These are phyloP conservation scores for Caenorhabditis becei DNA, from an alignment of 2,888 invertebrate genomes.

Conservation along the genomic window DNA sequence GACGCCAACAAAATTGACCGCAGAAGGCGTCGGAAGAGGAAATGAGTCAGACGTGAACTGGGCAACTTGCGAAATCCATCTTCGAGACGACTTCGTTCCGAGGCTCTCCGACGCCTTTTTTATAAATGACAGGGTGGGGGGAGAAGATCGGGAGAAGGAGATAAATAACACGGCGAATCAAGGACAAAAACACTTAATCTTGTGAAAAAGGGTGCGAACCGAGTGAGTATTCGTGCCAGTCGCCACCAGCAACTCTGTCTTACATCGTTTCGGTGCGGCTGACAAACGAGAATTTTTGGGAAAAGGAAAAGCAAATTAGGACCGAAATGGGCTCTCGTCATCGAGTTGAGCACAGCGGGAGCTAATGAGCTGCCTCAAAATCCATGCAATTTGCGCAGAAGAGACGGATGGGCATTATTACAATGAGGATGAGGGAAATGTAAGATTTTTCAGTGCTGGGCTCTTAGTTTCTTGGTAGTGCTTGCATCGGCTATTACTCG, in stretches of 20 bases:
- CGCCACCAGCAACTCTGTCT: conserved; percentile 8
- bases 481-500: background rate
- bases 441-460: no score
- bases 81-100: conserved; percentile 29
- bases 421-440: background rate
- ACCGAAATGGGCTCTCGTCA: conserved; percentile 27
- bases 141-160: conserved; percentile 44
- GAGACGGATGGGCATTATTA: background rate
- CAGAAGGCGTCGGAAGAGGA: conserved; percentile 31
- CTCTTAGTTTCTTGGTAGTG: background rate
- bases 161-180: conserved; percentile 55
- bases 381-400: conserved; percentile 6
- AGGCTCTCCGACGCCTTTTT: conserved; percentile 37
- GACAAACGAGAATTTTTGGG: conserved; percentile 27
- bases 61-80: conserved; percentile 51
- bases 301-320: conserved; percentile 44
- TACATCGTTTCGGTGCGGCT: conserved; percentile 2
- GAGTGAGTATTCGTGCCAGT: background rate
- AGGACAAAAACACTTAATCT: conserved; percentile 56
- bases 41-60: conserved; percentile 34
- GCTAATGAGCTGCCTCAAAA: conserved; percentile 31
- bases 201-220: conserved; percentile 27
- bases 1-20: conserved; percentile 34
- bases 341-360: conserved; percentile 7
- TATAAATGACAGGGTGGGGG: conserved; percentile 31